Conservation (phyloP, 2,113 vertebrate species). For the Amphiprion percula region DNA sequence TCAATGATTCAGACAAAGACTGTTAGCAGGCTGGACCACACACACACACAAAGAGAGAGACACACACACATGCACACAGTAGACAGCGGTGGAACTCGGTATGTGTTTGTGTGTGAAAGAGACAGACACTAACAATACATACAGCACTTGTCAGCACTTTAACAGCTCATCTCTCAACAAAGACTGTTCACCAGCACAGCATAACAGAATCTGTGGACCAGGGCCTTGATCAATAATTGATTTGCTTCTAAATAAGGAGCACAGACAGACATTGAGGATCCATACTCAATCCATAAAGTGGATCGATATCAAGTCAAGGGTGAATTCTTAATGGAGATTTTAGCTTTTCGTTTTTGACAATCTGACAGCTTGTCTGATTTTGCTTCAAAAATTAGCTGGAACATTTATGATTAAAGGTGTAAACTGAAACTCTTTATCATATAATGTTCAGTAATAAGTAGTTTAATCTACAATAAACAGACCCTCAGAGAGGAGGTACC, state of each 20-base stretch:
- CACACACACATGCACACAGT: not conserved
- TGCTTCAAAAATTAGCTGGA: no score
- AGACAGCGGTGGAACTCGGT: not conserved
- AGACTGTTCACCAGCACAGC: slow-evolving; percentile 47
- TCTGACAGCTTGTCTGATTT: no score
- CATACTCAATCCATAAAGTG: not conserved
- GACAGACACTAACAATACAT: slow-evolving; percentile 13
- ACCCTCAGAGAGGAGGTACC: no score
- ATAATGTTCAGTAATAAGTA: no score
- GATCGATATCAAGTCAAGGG: not conserved
- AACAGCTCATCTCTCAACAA: slow-evolving; percentile 23
- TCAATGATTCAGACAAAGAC: slow-evolving; percentile 59
- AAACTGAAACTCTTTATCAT: not conserved
- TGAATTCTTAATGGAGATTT: no score
- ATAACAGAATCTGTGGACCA: not conserved
- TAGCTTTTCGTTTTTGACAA: no score
- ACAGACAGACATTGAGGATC: not conserved
- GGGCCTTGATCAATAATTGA: slow-evolving; percentile 21
- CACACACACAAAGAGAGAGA: not conserved
- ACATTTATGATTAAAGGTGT: no score
- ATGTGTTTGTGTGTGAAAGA: not conserved
- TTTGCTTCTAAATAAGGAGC: slow-evolving; percentile 35
- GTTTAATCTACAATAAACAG: no score
- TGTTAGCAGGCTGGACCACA: slow-evolving; percentile 33
- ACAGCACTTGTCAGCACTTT: slow-evolving; percentile 43